Base-by-base conservation (phyloP, 2,113 vertebrate species). In the Siphamia tubifer region DNA sequence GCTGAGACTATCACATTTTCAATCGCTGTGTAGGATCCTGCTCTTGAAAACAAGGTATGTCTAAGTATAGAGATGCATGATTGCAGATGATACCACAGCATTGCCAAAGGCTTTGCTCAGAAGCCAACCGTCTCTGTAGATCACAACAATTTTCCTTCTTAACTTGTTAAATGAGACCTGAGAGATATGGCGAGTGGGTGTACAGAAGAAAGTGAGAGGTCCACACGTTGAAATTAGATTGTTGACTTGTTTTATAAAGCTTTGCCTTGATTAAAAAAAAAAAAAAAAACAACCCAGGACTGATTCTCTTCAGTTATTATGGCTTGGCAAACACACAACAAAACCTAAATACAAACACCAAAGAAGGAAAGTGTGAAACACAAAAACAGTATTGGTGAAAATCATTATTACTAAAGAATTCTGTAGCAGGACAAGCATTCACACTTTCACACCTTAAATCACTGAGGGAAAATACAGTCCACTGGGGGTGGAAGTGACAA, bases 81-180 rank as follows among this genome's bases (percentile, higher is more conserved):
- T 28, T 71, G 54, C 77, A 75, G 74, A 78, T 60, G 65, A 74
- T 68, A 85, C 51, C 11, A 1, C n/a, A 20, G 32, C 47, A 17
- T 24, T 60, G 54, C 71, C 62, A 73, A 68, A 63, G 45, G 77
- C 77, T 79, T 56, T 25, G 48, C 7, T 61, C 43, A 64, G 81
- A 74, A 69, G 58, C 52, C 58, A 54, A 75, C 36, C 35, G 62
- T 70, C 84, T 79, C 82, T 21, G 48, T 8, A 44, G 77, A 85
- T 65, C 60, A 40, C 77, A 64, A 55, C 52, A 68, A 7, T 34
- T 51, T 63, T 67, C 67, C 32, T 56, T 58, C 78, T 64, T 44
- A 58, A 77, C 51, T 77, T 62, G 68, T 71, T 77, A 84, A 82
- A 82, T 57, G 65, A 78, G 76, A 81, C 63, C 79, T 58, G 67